Evolutionary conservation across 1,140 invertebrate species (phyloP), one percentile per base, ranked within the genome.

Genomic region (Zelostemma sp.): DNA sequence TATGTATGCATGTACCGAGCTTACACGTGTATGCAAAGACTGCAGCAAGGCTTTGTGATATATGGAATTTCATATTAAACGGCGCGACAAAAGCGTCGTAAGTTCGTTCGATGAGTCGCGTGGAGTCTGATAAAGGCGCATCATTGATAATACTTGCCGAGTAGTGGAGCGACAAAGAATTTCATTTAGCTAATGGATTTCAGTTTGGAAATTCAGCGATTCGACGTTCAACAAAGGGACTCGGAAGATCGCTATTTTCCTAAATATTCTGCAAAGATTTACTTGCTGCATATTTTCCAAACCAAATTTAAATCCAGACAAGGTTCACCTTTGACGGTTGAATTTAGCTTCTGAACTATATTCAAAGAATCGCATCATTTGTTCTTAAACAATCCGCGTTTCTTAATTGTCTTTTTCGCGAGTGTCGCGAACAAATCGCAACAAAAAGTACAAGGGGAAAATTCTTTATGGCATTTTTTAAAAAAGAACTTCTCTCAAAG

Each of bases 51-150:
- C 57, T 46, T 47, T 15, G 35, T 62, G 65, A 68, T 68, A 68
- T 62, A 68, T 68, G 65, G 65, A 68, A 68, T 68, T 63, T 68
- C 59, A 63, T 68, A 68, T 63, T 68, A 68, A 68, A 63, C 66
- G 66, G 63, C 50, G 66, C 59, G 59, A 63, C 66, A 68, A 68
- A 68, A 68, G 58, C 49, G 48, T 28, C 28, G 19, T 19, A 35
- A 33, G 40, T n/a, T 21, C 48, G 31, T 53, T 62, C 65, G 58
- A 62, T 60, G 63, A 55, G 41, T 55, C 25, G 45, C 28, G 19
- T 15, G 45, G 43, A 21, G 21, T 41, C 38, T 51, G 56, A 59
- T 51, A 50, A 59, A 59, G 47, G 47, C 17, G 38, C 33, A 40
- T 48, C 45, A 21, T 6, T 35, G 60, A 43, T 55, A 54, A 54